phyloP scores from a whole-genome alignment of 2,113 vertebrate genomes.

The Marmota flaviventris region DNA sequence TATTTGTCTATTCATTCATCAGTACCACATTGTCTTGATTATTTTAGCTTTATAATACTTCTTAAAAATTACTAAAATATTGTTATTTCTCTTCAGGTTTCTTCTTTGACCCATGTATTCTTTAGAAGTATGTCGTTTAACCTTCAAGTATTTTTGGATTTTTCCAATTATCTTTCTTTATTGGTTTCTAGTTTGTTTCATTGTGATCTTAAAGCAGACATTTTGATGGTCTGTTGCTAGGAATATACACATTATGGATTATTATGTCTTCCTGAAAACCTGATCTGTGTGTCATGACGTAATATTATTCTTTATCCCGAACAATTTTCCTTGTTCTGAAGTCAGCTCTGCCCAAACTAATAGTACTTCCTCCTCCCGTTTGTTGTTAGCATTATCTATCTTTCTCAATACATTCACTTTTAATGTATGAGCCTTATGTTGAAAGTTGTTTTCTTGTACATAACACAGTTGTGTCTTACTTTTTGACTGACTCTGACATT shows the following conservation, averaged over 20 bases:
- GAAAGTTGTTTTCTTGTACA: background rate
- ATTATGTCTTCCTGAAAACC: background rate
- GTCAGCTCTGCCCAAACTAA: background rate
- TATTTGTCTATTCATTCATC: background rate
- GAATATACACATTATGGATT: background rate
- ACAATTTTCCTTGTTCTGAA: background rate
- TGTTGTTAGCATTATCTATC: background rate
- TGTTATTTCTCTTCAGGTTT: background rate
- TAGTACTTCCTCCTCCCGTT: background rate
- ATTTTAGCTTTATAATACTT: background rate
- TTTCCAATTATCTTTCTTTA: background rate
- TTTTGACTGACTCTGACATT: background rate
- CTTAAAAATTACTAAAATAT: background rate
- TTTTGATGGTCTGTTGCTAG: background rate
- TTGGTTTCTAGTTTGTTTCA: background rate
- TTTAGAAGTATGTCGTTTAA: background rate
- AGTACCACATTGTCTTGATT: background rate
- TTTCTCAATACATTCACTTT: background rate
- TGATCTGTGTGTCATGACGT: background rate
- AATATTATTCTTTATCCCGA: background rate
- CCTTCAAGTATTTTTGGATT: background rate
- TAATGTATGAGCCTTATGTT: too few relatives aligned
- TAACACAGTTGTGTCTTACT: background rate
- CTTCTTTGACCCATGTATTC: background rate
- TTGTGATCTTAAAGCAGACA: background rate